Conservation (phyloP, 35 echinoderm and acorn worm species). For the Apostichopus californicus region DNA sequence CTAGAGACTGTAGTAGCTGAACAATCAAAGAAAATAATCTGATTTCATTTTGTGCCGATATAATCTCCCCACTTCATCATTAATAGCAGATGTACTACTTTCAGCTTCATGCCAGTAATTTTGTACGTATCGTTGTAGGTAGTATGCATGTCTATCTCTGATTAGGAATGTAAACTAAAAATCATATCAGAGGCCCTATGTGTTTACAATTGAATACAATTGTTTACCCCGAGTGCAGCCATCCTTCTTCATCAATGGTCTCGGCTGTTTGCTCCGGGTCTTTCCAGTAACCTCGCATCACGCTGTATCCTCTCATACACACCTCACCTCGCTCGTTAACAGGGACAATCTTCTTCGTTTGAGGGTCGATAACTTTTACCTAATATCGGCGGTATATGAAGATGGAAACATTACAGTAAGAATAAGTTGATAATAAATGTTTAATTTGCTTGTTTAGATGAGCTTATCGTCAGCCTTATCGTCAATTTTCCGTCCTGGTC, state of each 20-base stretch:
- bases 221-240: conserved; percentile 90
- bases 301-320: conserved; percentile 79
- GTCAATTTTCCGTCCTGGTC: too few relatives aligned
- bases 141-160: too few relatives aligned
- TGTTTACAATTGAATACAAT: neutral
- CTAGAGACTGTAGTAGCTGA: too few relatives aligned
- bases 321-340: conserved; percentile 77
- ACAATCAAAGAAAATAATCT: too few relatives aligned
- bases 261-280: conserved; percentile 79
- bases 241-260: conserved; percentile 68
- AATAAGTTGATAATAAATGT: neutral
- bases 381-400: neutral
- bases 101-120: conserved; percentile 29
- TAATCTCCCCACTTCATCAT: conserved; percentile 33
- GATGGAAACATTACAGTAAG: neutral
- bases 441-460: too few relatives aligned
- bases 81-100: neutral
- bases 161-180: too few relatives aligned
- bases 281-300: conserved; percentile 92
- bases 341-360: conserved; percentile 66
- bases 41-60: neutral
- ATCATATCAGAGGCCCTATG: too few relatives aligned
- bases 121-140: too few relatives aligned
- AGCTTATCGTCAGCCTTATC: too few relatives aligned
- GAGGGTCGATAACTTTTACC: conserved; percentile 82